These are phyloP conservation scores for Macaria notata DNA, from an alignment of 2,888 invertebrate species.

Conservation along the genomic window DNA sequence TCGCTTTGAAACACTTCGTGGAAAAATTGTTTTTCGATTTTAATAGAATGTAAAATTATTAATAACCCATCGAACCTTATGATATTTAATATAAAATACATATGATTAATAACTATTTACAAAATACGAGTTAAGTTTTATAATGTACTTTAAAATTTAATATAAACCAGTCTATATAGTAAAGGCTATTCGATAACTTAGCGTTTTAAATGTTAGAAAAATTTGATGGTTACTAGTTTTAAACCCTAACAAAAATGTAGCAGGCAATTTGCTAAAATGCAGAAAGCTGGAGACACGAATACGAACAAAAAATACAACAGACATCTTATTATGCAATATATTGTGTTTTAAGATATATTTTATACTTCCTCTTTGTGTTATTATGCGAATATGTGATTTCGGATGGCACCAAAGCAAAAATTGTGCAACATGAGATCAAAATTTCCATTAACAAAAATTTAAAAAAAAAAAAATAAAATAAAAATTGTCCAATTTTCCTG, in stretches of 20 bases:
- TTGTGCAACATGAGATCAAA: constrained; percentile 74
- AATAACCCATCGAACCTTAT: constrained; percentile 81
- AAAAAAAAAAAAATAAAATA: constrained; percentile 53
- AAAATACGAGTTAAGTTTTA: constrained; percentile 79
- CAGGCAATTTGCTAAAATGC: constrained; percentile 67
- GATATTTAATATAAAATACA: constrained; percentile 81
- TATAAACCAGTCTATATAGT: constrained; percentile 80
- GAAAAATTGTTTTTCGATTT: constrained; percentile 63
- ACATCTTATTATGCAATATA: constrained; percentile 64
- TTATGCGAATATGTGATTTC: constrained; percentile 63
- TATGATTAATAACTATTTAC: constrained; percentile 81
- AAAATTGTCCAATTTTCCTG: constrained; percentile 55
- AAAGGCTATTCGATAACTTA: constrained; percentile 79
- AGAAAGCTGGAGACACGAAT: constrained; percentile 22
- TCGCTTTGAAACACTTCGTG: constrained; percentile 53
- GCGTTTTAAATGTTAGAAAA: constrained; percentile 70
- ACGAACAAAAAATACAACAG: constrained; percentile 41
- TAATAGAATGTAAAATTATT: constrained; percentile 63
- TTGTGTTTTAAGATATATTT: constrained; percentile 30
- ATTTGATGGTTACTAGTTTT: constrained; percentile 44
- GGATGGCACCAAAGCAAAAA: constrained; percentile 67
- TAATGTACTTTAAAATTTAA: constrained; percentile 73
- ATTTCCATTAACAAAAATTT: constrained; percentile 40
- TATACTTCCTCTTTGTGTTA: constrained; percentile 40
- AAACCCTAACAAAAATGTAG: constrained; percentile 50